Conservation (phyloP, 1,140 invertebrate genomes). For the Nixonia krombeini region DNA sequence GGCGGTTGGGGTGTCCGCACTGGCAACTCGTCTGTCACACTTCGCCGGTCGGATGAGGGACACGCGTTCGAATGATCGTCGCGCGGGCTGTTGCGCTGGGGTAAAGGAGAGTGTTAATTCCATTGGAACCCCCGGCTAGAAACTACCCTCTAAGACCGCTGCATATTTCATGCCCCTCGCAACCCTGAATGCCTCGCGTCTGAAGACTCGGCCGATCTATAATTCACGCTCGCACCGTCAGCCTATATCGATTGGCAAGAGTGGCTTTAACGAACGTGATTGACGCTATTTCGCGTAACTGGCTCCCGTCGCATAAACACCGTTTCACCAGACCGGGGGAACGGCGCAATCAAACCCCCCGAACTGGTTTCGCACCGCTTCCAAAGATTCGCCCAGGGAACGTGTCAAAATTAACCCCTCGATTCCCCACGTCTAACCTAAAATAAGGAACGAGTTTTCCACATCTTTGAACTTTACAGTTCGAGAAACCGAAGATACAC, state of each 20-base stretch:
- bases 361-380: not conserved
- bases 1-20: constrained; percentile 1
- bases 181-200: constrained; percentile 35
- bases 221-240: constrained; percentile 51
- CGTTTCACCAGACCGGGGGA: too few relatives aligned
- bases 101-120: constrained; percentile 63
- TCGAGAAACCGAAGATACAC: too few relatives aligned
- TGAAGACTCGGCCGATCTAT: constrained; percentile 61
- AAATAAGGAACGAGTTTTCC: too few relatives aligned
- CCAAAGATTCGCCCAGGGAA: not conserved
- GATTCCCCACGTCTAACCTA: too few relatives aligned
- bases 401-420: too few relatives aligned
- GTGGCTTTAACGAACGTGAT: constrained; percentile 47
- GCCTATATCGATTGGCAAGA: constrained; percentile 55
- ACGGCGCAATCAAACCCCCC: not conserved
- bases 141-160: constrained; percentile 67
- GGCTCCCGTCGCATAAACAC: not conserved
- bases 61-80: constrained; percentile 39
- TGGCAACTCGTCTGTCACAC: constrained; percentile 22
- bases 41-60: constrained; percentile 11
- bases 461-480: too few relatives aligned
- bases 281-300: constrained; percentile 25
- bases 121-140: constrained; percentile 59
- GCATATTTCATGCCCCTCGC: constrained; percentile 65
- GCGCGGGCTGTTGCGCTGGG: constrained; percentile 16